These are phyloP conservation scores for Rhodophaea formosa DNA, from an alignment of 2,888 invertebrate genomes.

Conservation along the genomic window DNA sequence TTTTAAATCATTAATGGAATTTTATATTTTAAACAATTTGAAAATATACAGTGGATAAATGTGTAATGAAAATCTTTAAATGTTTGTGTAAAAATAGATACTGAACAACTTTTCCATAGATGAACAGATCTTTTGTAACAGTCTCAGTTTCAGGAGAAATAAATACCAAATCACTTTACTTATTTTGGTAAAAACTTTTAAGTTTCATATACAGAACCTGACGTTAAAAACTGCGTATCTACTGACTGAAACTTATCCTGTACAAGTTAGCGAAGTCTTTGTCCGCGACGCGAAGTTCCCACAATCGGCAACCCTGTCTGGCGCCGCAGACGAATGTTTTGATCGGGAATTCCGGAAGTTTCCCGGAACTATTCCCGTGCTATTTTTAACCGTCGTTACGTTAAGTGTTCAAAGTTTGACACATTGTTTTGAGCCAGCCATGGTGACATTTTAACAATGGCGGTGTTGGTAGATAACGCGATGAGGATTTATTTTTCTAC, in stretches of 20 bases:
- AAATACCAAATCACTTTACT: neutral
- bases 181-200: neutral
- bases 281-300: conserved; percentile 4
- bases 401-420: conserved; percentile 16
- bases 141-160: neutral
- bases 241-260: neutral
- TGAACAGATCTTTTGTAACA: too few species aligned
- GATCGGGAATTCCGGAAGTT: conserved; percentile 7
- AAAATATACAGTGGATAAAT: too few species aligned
- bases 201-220: neutral
- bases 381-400: conserved; percentile 16
- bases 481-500: conserved; percentile 8
- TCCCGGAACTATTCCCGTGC: conserved; percentile 12
- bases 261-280: conserved; percentile 3
- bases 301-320: conserved; percentile 8
- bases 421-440: conserved; percentile 15
- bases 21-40: too few species aligned
- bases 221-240: neutral
- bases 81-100: too few species aligned
- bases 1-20: too few species aligned
- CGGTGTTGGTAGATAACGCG: conserved; percentile 3
- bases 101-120: too few species aligned
- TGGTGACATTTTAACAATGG: conserved; percentile 11
- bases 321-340: conserved; percentile 12
- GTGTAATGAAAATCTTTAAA: too few species aligned